Conservation (phyloP, 2,113 vertebrate species). For the Bubo scandiacus region DNA sequence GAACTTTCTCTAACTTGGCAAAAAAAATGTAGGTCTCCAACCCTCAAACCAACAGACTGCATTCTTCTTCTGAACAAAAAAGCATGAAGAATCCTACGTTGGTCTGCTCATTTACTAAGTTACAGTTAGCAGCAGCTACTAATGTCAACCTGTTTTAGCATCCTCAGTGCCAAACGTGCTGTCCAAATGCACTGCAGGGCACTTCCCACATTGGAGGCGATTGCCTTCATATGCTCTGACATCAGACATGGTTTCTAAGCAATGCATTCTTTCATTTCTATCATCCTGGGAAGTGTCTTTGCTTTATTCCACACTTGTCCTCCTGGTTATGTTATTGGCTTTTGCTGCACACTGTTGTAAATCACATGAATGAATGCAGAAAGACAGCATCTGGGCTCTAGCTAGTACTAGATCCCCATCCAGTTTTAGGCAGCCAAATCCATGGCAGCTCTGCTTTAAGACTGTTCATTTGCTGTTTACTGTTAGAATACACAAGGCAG, state of each 20-base stretch:
- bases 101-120: not conserved
- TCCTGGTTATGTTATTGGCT: not conserved
- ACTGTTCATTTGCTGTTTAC: not conserved
- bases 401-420: not conserved
- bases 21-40: not conserved
- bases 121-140: not conserved
- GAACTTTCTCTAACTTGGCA: not conserved
- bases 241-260: not conserved
- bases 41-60: not conserved
- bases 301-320: not conserved
- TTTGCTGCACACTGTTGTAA: not conserved
- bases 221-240: not conserved
- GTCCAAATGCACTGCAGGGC: not conserved
- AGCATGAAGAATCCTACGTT: not conserved
- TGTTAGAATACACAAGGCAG: not conserved
- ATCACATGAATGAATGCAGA: not conserved
- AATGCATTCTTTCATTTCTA: not conserved
- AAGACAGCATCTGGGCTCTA: not conserved
- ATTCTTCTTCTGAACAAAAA: not conserved
- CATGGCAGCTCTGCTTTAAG: not conserved
- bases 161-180: not conserved
- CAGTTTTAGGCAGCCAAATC: not conserved
- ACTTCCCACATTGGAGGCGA: not conserved
- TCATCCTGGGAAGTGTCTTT: not conserved
- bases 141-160: not conserved